Evolutionary conservation across 2,888 invertebrate species (phyloP), one percentile per base, ranked within the genome.

Genomic region (Xestia xanthographa): DNA sequence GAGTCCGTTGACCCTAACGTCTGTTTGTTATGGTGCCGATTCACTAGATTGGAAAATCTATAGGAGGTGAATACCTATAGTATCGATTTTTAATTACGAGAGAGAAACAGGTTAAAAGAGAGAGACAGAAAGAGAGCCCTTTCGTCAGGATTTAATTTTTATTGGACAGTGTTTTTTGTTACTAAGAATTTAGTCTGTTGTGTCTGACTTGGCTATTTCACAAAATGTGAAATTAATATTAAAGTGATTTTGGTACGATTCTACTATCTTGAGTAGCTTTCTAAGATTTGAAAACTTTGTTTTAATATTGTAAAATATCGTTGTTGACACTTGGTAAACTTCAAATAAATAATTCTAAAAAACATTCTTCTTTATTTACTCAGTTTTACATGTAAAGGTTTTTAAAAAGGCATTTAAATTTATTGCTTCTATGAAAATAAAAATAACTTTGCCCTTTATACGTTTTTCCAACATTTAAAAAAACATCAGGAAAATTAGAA

Each of bases 21-120:
- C 86, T 90, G 90, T 90, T 90, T 92, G 90, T 92, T 89, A 91
- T 92, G 91, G 91, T 88, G 91, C 89, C 88, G 89, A 92, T 77
- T 89, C 92, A 91, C 89, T 89, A 95, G 94, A 94, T 94, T 93
- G 94, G 92, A 94, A 94, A 94, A 92, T 89, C 90, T 90, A 89
- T 90, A 88, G 90, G 83, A 90, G 90, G 87, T 89, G 89, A 89
- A 88, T 90, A 90, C 89, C 86, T 92, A 94, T 94, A 87, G 93
- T 92, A 95, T 95, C 88, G 93, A 95, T 94, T 95, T 93, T 94
- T 92, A 92, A 93, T 93, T 93, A 60, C 34, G 20, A 60, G 20
- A 29, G 1, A 56, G 29, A 29, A 90, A 85, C 84, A 88, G 87
- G 83, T 80, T 83, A 79, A 84, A 78, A 67, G 22, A 12, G n/a